Base-by-base conservation (phyloP, 92 coral and sea anemone species). In the Virgularia gustaviana region DNA sequence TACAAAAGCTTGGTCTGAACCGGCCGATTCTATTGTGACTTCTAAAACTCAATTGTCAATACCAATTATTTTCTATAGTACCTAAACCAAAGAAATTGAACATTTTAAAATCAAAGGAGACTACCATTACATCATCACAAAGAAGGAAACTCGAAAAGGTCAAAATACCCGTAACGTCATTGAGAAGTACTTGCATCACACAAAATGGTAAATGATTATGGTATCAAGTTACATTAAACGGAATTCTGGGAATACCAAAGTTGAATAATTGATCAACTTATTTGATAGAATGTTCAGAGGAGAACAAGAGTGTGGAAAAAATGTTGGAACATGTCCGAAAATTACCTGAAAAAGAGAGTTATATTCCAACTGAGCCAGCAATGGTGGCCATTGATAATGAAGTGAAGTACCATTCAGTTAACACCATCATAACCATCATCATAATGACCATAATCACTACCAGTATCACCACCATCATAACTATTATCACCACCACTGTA, bases 81-180 rank as follows among this genome's bases (percentile, higher is more conserved):
- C 27, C 6, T 27, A n/a, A 59, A 49, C 16, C 11, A 36, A n/a
- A 38, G 70, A 9, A 8, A 2, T 10, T 47, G 22, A 65, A 41
- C 43, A 78, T 31, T 36, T 43, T 16, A 24, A 57, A 78, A 36
- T 44, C 63, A 18, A 80, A 72, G 54, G 43, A n/a, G 47, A 65
- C n/a, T 71, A 68, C 57, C 56, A 65, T 51, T 63, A 36, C 56
- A 62, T 24, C 61, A 39, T 35, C 12, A 9, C 55, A 71, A 36
- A 36, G 57, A 22, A 49, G 73, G 70, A 86, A 83, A 55, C 82
- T 86, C n/a, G 90, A 83, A 68, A 79, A 83, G 29, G 72, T 86
- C 18, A 86, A 83, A 72, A 85, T 83, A 6, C 90, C 90, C 1
- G 85, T 86, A 44, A 81, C 80, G 13, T 41, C 77, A n/a, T 63